Conservation (phyloP, 2,888 invertebrate species). For the Cantharis nigra region DNA sequence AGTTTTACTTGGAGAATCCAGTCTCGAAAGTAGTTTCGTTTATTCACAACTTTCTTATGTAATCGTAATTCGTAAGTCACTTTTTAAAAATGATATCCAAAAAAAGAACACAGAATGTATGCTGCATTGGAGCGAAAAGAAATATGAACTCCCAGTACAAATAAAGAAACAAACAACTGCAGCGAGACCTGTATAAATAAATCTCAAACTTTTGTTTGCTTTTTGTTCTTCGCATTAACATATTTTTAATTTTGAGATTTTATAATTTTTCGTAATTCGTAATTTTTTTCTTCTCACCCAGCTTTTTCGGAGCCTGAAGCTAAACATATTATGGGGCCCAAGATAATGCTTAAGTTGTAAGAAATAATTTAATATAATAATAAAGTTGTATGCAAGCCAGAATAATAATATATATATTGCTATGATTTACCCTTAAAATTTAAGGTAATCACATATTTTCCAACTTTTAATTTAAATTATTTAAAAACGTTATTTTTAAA, state of each 20-base stretch:
- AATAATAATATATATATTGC: too few species aligned
- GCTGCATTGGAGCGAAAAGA: conserved; percentile 33
- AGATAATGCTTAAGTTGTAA: too few species aligned
- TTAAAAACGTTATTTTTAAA: too few species aligned
- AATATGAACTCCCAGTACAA: conserved; percentile 40
- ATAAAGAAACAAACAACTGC: conserved; percentile 35
- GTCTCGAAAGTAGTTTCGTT: not conserved
- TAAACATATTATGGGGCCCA: too few species aligned
- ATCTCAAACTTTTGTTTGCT: conserved; percentile 29
- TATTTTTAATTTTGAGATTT: not conserved
- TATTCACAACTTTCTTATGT: not conserved
- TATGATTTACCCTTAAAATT: too few species aligned
- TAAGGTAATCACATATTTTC: too few species aligned
- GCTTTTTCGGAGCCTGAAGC: too few species aligned
- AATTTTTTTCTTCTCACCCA: too few species aligned
- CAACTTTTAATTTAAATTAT: too few species aligned
- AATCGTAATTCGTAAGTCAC: not conserved
- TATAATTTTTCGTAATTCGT: too few species aligned
- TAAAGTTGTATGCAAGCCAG: too few species aligned
- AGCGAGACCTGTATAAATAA: conserved; percentile 36
- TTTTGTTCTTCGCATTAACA: not conserved
- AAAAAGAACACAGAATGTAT: not conserved
- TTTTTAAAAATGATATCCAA: not conserved
- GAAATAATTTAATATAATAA: too few species aligned
- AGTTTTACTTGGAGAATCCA: not conserved